Base-by-base conservation (phyloP, 2,888 invertebrate species). In the Ectropis crepuscularia region DNA sequence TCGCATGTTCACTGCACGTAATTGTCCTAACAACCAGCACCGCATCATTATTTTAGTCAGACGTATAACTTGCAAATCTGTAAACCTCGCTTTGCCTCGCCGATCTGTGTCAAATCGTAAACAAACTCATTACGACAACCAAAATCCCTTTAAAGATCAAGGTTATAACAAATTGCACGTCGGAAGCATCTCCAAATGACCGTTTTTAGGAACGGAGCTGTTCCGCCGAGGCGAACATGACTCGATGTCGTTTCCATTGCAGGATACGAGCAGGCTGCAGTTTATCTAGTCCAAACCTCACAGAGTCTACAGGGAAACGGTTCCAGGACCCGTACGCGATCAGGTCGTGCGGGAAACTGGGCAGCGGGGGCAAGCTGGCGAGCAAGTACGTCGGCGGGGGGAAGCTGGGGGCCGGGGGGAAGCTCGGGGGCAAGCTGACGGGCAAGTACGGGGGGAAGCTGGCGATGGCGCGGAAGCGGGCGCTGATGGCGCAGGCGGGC, bases 401-500 rank as follows among this genome's bases (percentile, higher is more conserved):
- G 60, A 88, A 92, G 82, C 80, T 89, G 70, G 82, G 90, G 73
- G 80, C 89, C 49, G 82, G 85, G 7, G 90, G 90, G 10, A 92
- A 91, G 69, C 72, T 90, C 57, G 83, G 86, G 5, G 88, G 89
- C 5, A 91, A 90, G 72, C 70, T 88, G 53, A 86, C 87, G 9
- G 93, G 92, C 10, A 93, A 94, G 70, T 91, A 93, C 72, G 93
- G 93, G 10, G 92, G 94, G 5, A 93, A 93, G 70, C 81, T 94
- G 71, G 92, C 94, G 48, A 85, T 94, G 74, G 91, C 94, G 64
- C 82, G 94, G 67, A 87, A 94, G 59, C 81, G 94, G 69, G 86
- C 93, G 55, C 90, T 94, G 47, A 91, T 94, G 78, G 76, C 94
- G 53, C 93, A 94, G 54, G 93, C 95, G 12, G 95, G 95, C 16